Evolutionary conservation across 2,888 invertebrate genomes (phyloP), one percentile per base, ranked within the genome.

Genomic region (Microchrysa polita): DNA sequence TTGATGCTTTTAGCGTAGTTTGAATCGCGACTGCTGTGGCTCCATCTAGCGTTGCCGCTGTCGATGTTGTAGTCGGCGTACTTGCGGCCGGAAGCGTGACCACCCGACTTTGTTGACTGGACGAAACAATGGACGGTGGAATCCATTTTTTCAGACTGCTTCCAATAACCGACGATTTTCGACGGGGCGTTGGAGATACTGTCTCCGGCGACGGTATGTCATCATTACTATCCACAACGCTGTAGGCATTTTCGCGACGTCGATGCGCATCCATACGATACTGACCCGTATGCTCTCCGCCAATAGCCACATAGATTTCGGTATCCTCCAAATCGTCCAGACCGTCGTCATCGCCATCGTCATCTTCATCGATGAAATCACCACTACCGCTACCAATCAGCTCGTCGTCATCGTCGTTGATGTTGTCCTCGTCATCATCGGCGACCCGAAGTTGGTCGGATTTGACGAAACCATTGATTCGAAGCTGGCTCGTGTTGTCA

Each of bases 371-470:
- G 42, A 71, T 74, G 52, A 77, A 79, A 61, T 78, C 77, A 22
- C 80, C 80, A 60, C 79, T 79, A 9, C 79, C 79, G 65, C 79
- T 79, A n/a, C 74, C 77, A 18, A 73, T 69, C 12, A 61, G 67
- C 27, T 34, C 27, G 27, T 34, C 27, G 7, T 34, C 27, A 34
- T 34, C 27, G 27, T 34, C 27, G 27, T 34, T 7, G 7, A 5
- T 7, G 7, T 34, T 7, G 27, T 34, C 27, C 4, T 34, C 27
- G 7, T 34, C 27, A 7, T 34, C 27, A 40, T 77, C 77, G 23
- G 75, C 74, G 14, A 77, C 77, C 7, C 73, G 52, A 18, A 77
- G 74, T 12, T 76, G 74, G 22, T 74, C 60, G 12, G 65, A 67
- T 1, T 55, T 48, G 52, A 7, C 2, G 27, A 27, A 20, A 12